Evolutionary conservation across 2,113 vertebrate genomes (phyloP), one percentile per base, ranked within the genome.

Genomic region (Nipponia nippon): DNA sequence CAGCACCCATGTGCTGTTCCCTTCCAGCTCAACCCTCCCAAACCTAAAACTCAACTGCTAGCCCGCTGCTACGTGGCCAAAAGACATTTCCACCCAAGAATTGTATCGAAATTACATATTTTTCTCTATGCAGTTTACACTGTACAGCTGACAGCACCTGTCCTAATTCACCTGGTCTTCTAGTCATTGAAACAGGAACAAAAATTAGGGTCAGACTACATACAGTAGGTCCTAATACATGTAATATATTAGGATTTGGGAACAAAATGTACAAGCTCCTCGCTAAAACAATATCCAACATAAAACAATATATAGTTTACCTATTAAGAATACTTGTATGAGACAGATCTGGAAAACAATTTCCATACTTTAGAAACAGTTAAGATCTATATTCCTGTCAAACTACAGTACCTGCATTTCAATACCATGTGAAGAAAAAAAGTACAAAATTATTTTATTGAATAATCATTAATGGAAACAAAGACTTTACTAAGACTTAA

Each of bases 401-500:
- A 36, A 62, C 46, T 10, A n/a, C 17, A 70, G 49, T 2, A 38
- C 20, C 75, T 86, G 55, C 40, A 71, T n/a, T 78, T 67, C 63
- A 87, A 18, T 30, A 38, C 1, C 2, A 36, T 2, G 15, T 21
- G 20, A 63, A 77, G 15, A n/a, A 44, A 59, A 59, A 23, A 55
- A 30, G 6, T 5, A 49, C 58, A 38, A 22, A 56, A 47, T 34
- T 32, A 36, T 32, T 91, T 77, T 38, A 85, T 3, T 62, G 12
- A 85, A 53, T 25, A 42, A 53, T 10, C 11, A 86, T 88, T 59
- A 79, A 94, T 5, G 58, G 58, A 95, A 95, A 91, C 89, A 96
- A 93, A 96, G 89, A 89, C 81, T 86, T 78, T 44, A 93, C 94
- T 95, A 83, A 50, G 89, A 96, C 56, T 75, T 97, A 97, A 77